Evolutionary conservation across 1,140 invertebrate genomes (phyloP).

Genomic region (Sycophaga agraensis): DNA sequence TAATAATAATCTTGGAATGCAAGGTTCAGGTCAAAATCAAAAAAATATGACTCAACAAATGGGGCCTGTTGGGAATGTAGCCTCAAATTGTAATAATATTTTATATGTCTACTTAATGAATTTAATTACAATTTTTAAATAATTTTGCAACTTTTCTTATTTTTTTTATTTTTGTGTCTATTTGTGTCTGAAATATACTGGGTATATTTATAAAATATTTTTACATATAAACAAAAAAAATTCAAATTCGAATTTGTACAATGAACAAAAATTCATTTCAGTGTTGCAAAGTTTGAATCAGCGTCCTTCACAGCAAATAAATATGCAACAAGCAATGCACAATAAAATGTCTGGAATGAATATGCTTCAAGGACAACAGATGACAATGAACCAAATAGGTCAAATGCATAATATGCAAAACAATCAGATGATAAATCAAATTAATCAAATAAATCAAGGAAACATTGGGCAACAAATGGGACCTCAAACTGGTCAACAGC

Average conservation of each 20-base stretch:
- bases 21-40: slow-evolving; percentile 54
- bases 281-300: slow-evolving; percentile 61
- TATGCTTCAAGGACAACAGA: slow-evolving; percentile 50
- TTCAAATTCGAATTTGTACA: not conserved
- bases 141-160: not conserved
- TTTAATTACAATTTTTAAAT: not conserved
- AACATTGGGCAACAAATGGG: slow-evolving; percentile 47
- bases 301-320: slow-evolving; percentile 61
- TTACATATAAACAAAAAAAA: not conserved
- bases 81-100: slow-evolving; percentile 13
- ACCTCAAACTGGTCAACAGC: slow-evolving; percentile 20
- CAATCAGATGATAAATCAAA: slow-evolving; percentile 51
- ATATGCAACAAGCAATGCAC: slow-evolving; percentile 61
- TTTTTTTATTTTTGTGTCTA: not conserved
- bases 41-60: slow-evolving; percentile 62
- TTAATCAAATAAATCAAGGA: slow-evolving; percentile 49
- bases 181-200: not conserved
- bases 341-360: slow-evolving; percentile 56
- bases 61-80: slow-evolving; percentile 37
- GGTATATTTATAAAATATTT: too few relatives aligned
- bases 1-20: slow-evolving; percentile 59
- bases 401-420: slow-evolving; percentile 49
- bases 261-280: not conserved
- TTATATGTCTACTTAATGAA: not conserved
- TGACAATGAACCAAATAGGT: slow-evolving; percentile 47